Evolutionary conservation across 2,113 vertebrate species (phyloP).

Genomic region (Hemichromis elongatus): DNA sequence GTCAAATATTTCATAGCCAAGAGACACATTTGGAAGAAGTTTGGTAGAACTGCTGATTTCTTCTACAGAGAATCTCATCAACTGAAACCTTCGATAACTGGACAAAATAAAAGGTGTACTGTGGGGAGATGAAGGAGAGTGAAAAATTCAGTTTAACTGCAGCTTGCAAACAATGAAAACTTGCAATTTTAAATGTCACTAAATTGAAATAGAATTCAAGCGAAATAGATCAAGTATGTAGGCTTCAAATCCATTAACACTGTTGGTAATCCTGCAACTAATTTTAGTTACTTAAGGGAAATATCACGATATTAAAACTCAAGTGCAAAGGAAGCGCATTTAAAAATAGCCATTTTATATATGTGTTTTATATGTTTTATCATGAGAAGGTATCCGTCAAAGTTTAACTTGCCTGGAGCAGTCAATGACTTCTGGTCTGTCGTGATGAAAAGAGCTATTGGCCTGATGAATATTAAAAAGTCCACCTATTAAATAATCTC

Average conservation of each 20-base stretch:
- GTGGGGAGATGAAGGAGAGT: not conserved
- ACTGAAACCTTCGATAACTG: constrained; percentile 72
- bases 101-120: constrained; percentile 50
- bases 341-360: not conserved
- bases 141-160: constrained; percentile 4
- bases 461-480: constrained; percentile 56
- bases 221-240: not conserved
- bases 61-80: constrained; percentile 74
- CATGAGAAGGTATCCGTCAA: not conserved
- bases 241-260: not conserved
- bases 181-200: not conserved
- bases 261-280: not conserved
- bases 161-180: not conserved
- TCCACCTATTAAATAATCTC: constrained; percentile 65
- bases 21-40: constrained; percentile 77
- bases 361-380: not conserved
- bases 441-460: fast-evolving
- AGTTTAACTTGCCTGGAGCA: constrained; percentile 56
- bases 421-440: constrained; percentile 36
- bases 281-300: not conserved
- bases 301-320: not conserved
- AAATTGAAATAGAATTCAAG: not conserved
- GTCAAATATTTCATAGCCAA: constrained; percentile 71
- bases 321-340: not conserved
- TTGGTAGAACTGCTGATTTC: constrained; percentile 83